These are phyloP conservation scores for Drosophila orena DNA, from an alignment of 1,140 invertebrate genomes.

Conservation along the genomic window DNA sequence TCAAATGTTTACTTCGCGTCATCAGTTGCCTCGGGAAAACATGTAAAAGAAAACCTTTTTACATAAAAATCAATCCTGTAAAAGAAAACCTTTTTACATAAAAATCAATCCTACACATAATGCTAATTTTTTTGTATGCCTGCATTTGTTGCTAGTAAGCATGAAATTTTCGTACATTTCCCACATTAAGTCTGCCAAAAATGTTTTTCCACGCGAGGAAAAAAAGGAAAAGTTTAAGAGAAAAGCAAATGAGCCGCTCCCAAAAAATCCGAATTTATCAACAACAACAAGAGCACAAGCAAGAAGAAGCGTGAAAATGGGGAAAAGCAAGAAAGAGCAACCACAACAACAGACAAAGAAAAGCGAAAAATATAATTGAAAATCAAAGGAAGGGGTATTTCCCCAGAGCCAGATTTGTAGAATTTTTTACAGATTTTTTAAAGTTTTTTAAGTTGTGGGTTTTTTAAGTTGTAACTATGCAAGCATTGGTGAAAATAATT, in stretches of 20 bases:
- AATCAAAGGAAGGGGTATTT: background rate
- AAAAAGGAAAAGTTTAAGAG: conserved; percentile 43
- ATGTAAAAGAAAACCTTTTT: conserved; percentile 39
- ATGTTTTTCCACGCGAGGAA: conserved; percentile 32
- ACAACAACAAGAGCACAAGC: conserved; percentile 44
- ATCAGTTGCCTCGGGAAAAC: conserved; percentile 11
- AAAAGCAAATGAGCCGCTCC: conserved; percentile 61
- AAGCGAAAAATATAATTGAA: conserved; percentile 20
- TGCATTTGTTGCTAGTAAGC: conserved; percentile 37
- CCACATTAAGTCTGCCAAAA: conserved; percentile 31
- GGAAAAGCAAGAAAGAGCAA: conserved; percentile 41
- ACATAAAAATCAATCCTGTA: conserved; percentile 67
- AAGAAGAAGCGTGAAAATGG: conserved; percentile 15
- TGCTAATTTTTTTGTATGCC: background rate
- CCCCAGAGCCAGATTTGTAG: background rate
- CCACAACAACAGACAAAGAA: conserved; percentile 62
- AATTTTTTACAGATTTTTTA: background rate
- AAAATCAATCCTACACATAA: conserved; percentile 67
- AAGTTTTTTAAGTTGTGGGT: background rate
- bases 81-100: conserved; percentile 48
- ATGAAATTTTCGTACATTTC: conserved; percentile 35
- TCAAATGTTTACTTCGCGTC: conserved; percentile 14
- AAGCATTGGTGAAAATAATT: too few species aligned
- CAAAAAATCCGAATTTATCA: conserved; percentile 64
- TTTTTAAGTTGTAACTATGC: background rate